phyloP scores from a whole-genome alignment of 2,797 vertebrate genomes.

The Phoebastria nigripes region DNA sequence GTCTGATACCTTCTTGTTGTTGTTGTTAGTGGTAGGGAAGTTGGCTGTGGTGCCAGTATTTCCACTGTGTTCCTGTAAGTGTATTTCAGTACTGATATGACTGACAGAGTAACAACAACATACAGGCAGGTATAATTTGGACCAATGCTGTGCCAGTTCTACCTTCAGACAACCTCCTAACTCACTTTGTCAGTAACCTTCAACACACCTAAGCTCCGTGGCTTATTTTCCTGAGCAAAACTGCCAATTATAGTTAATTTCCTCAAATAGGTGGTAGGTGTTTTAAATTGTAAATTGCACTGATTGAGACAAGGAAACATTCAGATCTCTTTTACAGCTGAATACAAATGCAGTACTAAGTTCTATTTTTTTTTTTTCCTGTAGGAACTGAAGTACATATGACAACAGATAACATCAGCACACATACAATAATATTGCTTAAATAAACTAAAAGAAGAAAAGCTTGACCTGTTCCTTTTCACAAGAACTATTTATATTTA shows the following conservation, averaged over 20 bases:
- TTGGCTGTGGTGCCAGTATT: not conserved
- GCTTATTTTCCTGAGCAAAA: constrained; percentile 2
- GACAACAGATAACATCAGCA: not conserved
- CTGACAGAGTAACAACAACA: not conserved
- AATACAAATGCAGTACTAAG: not conserved
- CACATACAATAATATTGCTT: not conserved
- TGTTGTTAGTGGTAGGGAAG: not conserved
- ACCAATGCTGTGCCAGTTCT: not conserved
- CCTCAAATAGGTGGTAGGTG: not conserved
- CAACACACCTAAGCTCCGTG: not conserved
- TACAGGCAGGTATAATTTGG: not conserved
- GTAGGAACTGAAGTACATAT: not conserved
- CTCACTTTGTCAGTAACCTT: constrained; percentile 37
- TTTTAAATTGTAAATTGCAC: constrained; percentile 29
- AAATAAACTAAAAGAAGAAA: not conserved
- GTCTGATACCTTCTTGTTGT: not conserved
- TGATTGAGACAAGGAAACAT: not conserved
- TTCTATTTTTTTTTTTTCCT: not conserved
- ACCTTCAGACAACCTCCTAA: not conserved
- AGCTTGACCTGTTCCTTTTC: not conserved
- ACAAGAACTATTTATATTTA: not conserved
- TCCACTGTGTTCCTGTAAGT: not conserved
- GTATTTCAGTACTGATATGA: not conserved
- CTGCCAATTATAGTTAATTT: constrained; percentile 27
- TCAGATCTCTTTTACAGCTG: not conserved